A percentile compares a stretch with the other conserved stretches of the same genome.
Evolutionary conservation across 2,113 vertebrate species (phyloP).

Genomic region (Drymodes brunneopygia): DNA sequence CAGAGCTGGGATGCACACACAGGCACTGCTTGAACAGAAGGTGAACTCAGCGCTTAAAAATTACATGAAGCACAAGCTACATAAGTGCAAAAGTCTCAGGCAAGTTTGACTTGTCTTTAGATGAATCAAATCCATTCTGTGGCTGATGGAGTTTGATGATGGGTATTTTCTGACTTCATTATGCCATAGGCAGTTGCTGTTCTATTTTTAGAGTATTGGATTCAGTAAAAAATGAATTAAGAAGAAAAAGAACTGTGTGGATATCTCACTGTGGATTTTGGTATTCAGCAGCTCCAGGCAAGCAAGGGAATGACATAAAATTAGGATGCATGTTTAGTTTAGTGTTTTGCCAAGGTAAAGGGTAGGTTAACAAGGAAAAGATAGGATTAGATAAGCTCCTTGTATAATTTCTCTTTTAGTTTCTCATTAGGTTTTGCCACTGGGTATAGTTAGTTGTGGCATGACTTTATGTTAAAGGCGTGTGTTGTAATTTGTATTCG

Average conservation of each 20-base stretch:
- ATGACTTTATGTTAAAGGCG: not conserved
- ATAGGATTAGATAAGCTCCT: not conserved
- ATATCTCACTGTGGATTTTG: not conserved
- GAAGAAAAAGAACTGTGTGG: not conserved
- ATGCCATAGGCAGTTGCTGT: not conserved
- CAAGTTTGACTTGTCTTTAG: not conserved
- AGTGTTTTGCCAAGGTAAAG: not conserved
- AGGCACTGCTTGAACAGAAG: not conserved
- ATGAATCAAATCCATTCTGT: not conserved
- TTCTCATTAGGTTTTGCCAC: constrained; percentile 33
- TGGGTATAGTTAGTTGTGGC: not conserved
- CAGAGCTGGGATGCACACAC: not conserved
- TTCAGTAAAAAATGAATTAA: not conserved
- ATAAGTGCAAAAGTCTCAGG: not conserved
- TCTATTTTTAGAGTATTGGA: not conserved
- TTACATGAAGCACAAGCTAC: not conserved
- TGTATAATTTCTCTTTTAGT: constrained; percentile 17
- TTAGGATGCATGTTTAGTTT: not conserved
- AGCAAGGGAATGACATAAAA: not conserved
- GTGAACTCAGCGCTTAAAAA: not conserved
- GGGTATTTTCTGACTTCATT: not conserved
- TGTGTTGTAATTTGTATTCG: not conserved
- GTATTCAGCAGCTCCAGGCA: not conserved
- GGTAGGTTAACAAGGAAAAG: not conserved
- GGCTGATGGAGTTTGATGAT: not conserved